Percentiles rank a stretch among this genome's conserved stretches.
phyloP scores from a whole-genome alignment of 2,888 invertebrate species.

The Sepiola atlantica region DNA sequence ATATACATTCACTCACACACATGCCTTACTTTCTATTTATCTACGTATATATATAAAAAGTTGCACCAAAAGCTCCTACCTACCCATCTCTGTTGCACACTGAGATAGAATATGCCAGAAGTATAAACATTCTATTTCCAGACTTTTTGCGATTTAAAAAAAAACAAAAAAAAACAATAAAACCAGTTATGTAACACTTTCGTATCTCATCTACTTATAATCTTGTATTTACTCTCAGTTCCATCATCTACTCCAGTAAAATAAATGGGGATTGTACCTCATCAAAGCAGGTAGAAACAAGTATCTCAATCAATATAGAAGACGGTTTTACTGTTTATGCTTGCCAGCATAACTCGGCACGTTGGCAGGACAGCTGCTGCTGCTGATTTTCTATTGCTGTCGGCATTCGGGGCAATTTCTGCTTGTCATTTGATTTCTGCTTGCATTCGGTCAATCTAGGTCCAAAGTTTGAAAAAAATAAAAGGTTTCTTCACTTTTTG shows the following conservation, averaged over 20 bases:
- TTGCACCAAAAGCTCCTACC: not conserved
- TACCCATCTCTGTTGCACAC: not conserved
- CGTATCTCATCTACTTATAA: too few species aligned
- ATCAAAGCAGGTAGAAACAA: not conserved
- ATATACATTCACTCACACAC: not conserved
- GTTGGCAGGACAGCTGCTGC: too few species aligned
- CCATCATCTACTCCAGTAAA: not conserved
- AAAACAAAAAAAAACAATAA: too few species aligned
- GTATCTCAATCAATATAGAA: not conserved
- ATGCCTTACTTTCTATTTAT: conserved; percentile 24
- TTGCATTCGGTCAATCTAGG: too few species aligned
- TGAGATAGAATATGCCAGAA: not conserved
- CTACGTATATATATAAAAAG: not conserved
- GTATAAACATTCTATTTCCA: not conserved
- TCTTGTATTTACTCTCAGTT: not conserved
- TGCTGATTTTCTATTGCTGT: too few species aligned
- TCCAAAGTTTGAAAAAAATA: too few species aligned
- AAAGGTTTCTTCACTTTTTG: too few species aligned
- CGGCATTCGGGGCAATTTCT: too few species aligned
- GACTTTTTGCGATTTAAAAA: too few species aligned
- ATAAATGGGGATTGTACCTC: not conserved
- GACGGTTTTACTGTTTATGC: too few species aligned
- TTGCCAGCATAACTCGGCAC: too few species aligned
- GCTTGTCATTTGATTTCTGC: too few species aligned
- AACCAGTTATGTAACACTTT: not conserved